Conservation (phyloP, 1,140 invertebrate genomes). For the Apis cerana region DNA sequence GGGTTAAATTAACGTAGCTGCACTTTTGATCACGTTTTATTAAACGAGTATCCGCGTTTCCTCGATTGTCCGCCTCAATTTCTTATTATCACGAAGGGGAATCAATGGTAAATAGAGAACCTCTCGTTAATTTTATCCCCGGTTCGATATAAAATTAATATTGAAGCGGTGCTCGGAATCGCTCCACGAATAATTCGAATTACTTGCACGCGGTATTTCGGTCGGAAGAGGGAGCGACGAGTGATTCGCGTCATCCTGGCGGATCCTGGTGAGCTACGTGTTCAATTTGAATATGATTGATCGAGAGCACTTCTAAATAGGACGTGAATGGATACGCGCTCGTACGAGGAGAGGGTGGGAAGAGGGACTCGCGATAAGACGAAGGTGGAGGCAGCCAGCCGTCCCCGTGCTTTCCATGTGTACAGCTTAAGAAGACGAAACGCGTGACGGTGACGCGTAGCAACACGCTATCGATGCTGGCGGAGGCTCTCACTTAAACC, state of each 20-base stretch:
- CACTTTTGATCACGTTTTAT: not conserved
- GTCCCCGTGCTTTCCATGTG: not conserved
- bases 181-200: not conserved
- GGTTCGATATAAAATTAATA: too few species aligned
- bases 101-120: not conserved
- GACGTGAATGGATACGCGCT: conserved; percentile 66
- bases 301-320: conserved; percentile 67
- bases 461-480: conserved; percentile 12
- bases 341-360: conserved; percentile 11
- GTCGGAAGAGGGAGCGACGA: too few species aligned
- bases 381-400: conserved; percentile 4
- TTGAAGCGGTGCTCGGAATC: too few species aligned
- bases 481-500: conserved; percentile 53
- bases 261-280: conserved; percentile 38
- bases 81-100: not conserved
- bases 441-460: conserved; percentile 55
- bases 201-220: not conserved
- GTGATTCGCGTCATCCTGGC: not conserved
- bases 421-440: conserved; percentile 58
- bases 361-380: conserved; percentile 48
- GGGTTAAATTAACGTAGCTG: not conserved
- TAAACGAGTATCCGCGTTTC: not conserved
- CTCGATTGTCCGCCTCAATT: not conserved
- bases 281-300: conserved; percentile 76
- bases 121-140: too few species aligned